These are phyloP conservation scores for Brenthis hecate DNA, from an alignment of 2,888 invertebrate species.

Conservation along the genomic window DNA sequence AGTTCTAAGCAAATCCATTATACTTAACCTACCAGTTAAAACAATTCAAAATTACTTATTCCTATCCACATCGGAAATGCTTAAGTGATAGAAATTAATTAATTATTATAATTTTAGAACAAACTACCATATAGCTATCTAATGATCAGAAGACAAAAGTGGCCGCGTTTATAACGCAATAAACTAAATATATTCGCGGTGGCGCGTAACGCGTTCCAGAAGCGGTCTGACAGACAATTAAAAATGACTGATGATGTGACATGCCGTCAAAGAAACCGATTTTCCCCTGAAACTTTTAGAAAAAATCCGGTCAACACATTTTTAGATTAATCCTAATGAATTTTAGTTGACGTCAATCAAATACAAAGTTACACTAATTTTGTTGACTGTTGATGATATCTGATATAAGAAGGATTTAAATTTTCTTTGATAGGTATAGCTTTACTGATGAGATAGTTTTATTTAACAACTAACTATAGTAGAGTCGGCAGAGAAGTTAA, in stretches of 20 bases:
- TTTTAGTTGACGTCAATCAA: conserved; percentile 59
- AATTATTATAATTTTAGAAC: conserved; percentile 5
- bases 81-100: conserved; percentile 5
- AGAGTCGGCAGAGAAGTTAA: no score
- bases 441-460: no score
- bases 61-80: conserved; percentile 7
- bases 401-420: conserved; percentile 22
- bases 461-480: no score
- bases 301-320: conserved; percentile 66
- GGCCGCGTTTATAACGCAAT: conserved; percentile 70
- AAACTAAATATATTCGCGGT: conserved; percentile 77
- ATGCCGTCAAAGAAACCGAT: conserved; percentile 61
- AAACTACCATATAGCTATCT: conserved; percentile 30
- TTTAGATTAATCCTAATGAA: conserved; percentile 61
- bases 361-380: conserved; percentile 34
- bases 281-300: conserved; percentile 44
- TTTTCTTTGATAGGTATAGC: neutral
- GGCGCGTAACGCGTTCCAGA: conserved; percentile 59
- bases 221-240: conserved; percentile 77
- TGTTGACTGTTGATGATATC: conserved; percentile 23
- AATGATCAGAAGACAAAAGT: conserved; percentile 52
- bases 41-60: no score
- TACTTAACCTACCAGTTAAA: neutral
- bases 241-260: conserved; percentile 78
- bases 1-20: no score